A percentile compares a stretch with the other conserved stretches of the same genome.
Conservation (phyloP, 2,888 invertebrate genomes). For the Netelia fuscicornis region DNA sequence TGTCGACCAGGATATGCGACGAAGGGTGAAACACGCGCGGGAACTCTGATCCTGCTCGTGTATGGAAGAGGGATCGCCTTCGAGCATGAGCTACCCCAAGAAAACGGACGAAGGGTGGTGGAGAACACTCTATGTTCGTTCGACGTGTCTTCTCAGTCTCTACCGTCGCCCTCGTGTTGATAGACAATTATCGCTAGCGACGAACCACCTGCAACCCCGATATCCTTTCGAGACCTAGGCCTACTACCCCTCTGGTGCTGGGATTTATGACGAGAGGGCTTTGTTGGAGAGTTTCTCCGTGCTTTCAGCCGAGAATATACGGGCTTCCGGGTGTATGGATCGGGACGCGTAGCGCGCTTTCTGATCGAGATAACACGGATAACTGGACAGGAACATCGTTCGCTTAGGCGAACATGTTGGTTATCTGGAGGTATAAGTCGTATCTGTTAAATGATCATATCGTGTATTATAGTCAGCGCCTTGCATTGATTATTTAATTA, state of each 20-base stretch:
- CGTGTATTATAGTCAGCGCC: neutral
- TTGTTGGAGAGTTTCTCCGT: constrained; percentile 12
- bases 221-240: constrained; percentile 12
- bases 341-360: neutral
- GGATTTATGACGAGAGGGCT: constrained; percentile 29
- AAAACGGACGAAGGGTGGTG: constrained; percentile 2
- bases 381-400: constrained; percentile 26
- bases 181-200: constrained; percentile 44
- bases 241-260: neutral
- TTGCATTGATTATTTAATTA: neutral
- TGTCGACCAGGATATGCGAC: constrained; percentile 25
- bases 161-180: constrained; percentile 28
- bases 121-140: constrained; percentile 20
- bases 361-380: constrained; percentile 31
- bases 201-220: constrained; percentile 45
- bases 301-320: constrained; percentile 24
- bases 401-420: neutral
- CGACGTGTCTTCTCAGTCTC: constrained; percentile 28
- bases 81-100: neutral
- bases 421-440: neutral
- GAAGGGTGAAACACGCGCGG: constrained; percentile 44
- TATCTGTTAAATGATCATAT: neutral
- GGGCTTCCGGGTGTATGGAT: constrained; percentile 14
- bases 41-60: constrained; percentile 49
- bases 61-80: constrained; percentile 50